phyloP scores from a whole-genome alignment of 1,140 invertebrate species.

The Drosophila trapezifrons region DNA sequence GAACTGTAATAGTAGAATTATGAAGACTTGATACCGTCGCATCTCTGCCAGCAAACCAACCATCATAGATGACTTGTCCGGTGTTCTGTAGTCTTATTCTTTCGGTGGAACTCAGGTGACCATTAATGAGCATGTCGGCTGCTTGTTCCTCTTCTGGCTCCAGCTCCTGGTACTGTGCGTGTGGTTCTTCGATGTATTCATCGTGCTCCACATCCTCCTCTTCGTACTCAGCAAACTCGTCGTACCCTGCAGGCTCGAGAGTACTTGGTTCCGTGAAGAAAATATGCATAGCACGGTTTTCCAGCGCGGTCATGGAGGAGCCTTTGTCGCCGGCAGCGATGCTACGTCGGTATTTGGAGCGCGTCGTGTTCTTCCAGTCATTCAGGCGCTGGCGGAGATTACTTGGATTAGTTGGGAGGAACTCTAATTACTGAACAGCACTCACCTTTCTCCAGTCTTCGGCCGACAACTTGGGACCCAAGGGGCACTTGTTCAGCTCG shows the following conservation, averaged over 20 bases:
- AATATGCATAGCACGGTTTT: slow-evolving; percentile 64
- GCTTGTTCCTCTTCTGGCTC: background rate
- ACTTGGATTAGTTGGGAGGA: background rate
- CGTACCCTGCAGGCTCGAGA: slow-evolving; percentile 35
- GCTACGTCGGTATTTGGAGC: slow-evolving; percentile 72
- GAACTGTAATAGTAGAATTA: slow-evolving; percentile 27
- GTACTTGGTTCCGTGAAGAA: slow-evolving; percentile 30
- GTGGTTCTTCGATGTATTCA: background rate
- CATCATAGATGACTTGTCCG: slow-evolving; percentile 64
- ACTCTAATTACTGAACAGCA: background rate
- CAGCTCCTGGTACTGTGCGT: slow-evolving; percentile 3
- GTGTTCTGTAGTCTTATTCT: background rate
- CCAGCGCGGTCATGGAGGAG: slow-evolving; percentile 57
- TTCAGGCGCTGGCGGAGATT: slow-evolving; percentile 64
- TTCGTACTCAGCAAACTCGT: slow-evolving; percentile 39
- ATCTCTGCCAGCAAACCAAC: slow-evolving; percentile 16
- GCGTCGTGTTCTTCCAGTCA: slow-evolving; percentile 81
- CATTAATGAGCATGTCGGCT: background rate
- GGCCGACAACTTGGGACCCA: slow-evolving; percentile 71
- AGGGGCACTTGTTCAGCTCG: slow-evolving; percentile 66
- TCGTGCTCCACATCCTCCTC: slow-evolving; percentile 43
- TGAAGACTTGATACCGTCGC: background rate
- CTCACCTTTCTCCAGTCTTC: slow-evolving; percentile 82
- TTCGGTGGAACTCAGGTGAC: background rate
- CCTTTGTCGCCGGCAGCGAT: slow-evolving; percentile 52